Conservation (phyloP, 2,888 invertebrate species). For the Drosophila neonasuta region DNA sequence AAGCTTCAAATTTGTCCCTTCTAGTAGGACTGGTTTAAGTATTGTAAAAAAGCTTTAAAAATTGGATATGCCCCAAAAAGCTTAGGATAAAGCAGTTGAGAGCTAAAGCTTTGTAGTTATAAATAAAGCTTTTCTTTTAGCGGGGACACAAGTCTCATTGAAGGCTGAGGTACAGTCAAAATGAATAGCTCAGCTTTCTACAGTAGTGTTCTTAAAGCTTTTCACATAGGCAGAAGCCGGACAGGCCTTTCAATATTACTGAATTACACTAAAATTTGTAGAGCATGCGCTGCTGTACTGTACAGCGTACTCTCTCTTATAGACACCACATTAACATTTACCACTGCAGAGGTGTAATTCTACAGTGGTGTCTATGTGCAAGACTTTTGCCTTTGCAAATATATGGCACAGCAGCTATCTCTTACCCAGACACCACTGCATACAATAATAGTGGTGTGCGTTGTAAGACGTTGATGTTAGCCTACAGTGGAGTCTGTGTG, state of each 20-base stretch:
- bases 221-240: background rate
- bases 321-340: too few species aligned
- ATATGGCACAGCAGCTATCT: too few species aligned
- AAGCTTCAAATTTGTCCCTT: conserved; percentile 20
- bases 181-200: background rate
- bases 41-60: background rate
- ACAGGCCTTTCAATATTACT: background rate
- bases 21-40: background rate
- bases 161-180: background rate
- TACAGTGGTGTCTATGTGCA: too few species aligned
- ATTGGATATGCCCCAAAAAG: conserved; percentile 2
- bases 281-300: too few species aligned
- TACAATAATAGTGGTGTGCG: too few species aligned
- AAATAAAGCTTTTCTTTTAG: background rate
- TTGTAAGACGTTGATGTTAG: too few species aligned
- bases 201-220: background rate
- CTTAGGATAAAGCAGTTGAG: background rate
- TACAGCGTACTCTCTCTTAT: too few species aligned
- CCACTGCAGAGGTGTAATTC: too few species aligned
- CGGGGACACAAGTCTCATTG: background rate
- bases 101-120: background rate
- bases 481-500: too few species aligned
- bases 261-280: background rate
- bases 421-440: too few species aligned
- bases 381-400: too few species aligned